phyloP scores from a whole-genome alignment of 2,797 vertebrate species.

The Prionace glauca region DNA sequence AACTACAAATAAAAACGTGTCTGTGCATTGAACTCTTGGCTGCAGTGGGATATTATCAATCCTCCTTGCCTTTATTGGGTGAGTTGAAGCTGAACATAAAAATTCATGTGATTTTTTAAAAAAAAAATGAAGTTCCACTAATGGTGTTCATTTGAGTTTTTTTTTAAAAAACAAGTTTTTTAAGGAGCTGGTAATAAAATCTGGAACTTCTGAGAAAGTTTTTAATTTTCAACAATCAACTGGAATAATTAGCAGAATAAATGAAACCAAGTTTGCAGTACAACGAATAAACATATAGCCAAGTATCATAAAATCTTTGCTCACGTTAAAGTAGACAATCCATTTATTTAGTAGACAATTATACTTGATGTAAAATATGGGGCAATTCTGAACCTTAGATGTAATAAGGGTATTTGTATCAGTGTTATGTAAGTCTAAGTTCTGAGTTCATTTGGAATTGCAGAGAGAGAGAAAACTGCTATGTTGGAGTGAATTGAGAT shows the following conservation, averaged over 20 bases:
- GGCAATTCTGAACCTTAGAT: not conserved
- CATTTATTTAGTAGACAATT: not conserved
- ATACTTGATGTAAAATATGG: not conserved
- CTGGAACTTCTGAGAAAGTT: not conserved
- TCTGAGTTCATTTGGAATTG: not conserved
- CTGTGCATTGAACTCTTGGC: not conserved
- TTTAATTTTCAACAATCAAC: not conserved
- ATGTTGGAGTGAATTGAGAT: not conserved
- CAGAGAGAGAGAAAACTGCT: not conserved
- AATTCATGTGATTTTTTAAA: no score
- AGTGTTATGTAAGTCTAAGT: not conserved
- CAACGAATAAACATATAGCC: not conserved
- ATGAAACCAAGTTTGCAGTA: not conserved
- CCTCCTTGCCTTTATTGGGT: not conserved
- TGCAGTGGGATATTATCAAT: not conserved
- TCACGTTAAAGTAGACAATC: not conserved
- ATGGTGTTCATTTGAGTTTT: not conserved
- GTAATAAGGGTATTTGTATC: not conserved
- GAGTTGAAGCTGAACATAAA: not conserved
- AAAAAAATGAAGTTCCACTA: not conserved
- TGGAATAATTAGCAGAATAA: not conserved
- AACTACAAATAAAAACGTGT: not conserved
- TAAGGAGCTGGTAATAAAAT: not conserved
- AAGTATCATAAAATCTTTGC: not conserved
- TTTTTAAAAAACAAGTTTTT: not conserved